Base-by-base conservation (phyloP, 2,888 invertebrate species). In the Agriopis marginaria region DNA sequence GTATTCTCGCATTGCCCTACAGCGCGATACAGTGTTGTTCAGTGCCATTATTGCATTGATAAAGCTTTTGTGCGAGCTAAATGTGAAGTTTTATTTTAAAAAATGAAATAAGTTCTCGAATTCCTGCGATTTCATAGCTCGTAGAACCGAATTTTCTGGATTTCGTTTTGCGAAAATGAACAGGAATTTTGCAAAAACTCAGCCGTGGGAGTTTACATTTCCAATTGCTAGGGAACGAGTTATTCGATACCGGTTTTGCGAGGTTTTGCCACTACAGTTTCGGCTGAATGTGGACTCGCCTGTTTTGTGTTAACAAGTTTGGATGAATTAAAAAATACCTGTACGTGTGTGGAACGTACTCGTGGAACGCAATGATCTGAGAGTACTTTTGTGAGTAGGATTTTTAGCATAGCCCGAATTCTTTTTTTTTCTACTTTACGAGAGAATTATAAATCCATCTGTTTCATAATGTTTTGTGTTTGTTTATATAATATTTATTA, bases 1-100 rank as follows among this genome's bases (percentile, higher is more conserved):
- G 64, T 75, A 71, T 73, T 70, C 65, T 61, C 55, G 69, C 72
- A 70, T 63, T 72, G 72, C 66, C 63, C 67, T 72, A 61, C 64
- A 63, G 58, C 40, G 69, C 58, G 51, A 45, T 64, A 61, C 45
- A 68, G 61, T 66, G 66, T 65, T 17, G 17, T 68, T 61, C 66
- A 55, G 47, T 66, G 61, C 66, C 60, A 68, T 73, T 73, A 73
- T 71, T 69, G 70, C 68, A 67, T 65, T 66, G 66, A 70, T 66
- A 66, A 66, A 59, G 55, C 61, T 61, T 69, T 65, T 58, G 64
- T 69, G 50, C 32, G 39, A 50, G 54, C 55, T 66, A 42, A 54
- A 58, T 56, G 61, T 61, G 56, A 61, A 55, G 53, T 70, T 58
- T 66, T 59, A 70, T 70, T 63, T 49, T 14, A 5, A n/a, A 5